Evolutionary conservation across 1,140 invertebrate species (phyloP).

Genomic region (Drosophila quadrilineata): DNA sequence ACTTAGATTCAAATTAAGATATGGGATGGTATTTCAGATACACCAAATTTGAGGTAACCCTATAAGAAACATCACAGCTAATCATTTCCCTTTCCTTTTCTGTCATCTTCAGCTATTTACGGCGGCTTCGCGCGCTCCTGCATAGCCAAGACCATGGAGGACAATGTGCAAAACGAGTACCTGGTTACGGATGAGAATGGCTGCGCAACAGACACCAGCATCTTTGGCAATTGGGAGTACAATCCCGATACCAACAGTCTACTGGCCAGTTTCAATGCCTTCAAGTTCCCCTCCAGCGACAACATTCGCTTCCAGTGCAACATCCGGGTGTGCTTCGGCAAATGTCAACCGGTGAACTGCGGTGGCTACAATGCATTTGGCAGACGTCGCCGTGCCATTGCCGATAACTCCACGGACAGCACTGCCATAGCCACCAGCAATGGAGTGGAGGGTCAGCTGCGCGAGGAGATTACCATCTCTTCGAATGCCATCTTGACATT

Average conservation of each 20-base stretch:
- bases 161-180: slow-evolving; percentile 94
- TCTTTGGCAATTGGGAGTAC: slow-evolving; percentile 96
- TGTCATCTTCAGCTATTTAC: slow-evolving; percentile 89
- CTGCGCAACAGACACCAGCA: slow-evolving; percentile 94
- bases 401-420: slow-evolving; percentile 84
- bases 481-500: slow-evolving; percentile 95
- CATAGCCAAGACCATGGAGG: slow-evolving; percentile 95
- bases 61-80: too few relatives aligned
- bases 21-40: too few relatives aligned
- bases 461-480: slow-evolving; percentile 95
- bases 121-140: slow-evolving; percentile 96
- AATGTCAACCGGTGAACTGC: slow-evolving; percentile 97
- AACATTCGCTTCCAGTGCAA: slow-evolving; percentile 98
- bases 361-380: slow-evolving; percentile 94
- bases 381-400: slow-evolving; percentile 86
- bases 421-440: slow-evolving; percentile 79
- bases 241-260: slow-evolving; percentile 91
- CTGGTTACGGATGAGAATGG: slow-evolving; percentile 96
- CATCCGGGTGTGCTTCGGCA: slow-evolving; percentile 96
- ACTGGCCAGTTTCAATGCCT: slow-evolving; percentile 94
- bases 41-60: too few relatives aligned
- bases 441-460: slow-evolving; percentile 89
- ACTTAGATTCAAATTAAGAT: too few relatives aligned
- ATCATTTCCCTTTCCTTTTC: not conserved
- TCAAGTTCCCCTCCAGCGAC: slow-evolving; percentile 97